A percentile compares a stretch with the other conserved stretches of the same genome.
Conservation (phyloP, 2,888 invertebrate species). For the Pollenia labialis region DNA sequence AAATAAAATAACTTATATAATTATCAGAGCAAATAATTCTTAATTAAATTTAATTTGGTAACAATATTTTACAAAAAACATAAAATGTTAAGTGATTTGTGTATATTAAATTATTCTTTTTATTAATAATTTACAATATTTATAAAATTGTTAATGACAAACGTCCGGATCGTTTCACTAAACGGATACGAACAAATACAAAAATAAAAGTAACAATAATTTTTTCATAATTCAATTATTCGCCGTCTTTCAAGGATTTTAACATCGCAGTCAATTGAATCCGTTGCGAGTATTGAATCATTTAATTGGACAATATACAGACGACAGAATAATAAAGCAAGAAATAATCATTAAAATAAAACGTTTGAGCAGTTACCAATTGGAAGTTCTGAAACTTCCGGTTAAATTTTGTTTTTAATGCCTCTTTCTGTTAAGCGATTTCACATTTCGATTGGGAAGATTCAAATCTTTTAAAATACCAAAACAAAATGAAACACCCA, state of each 20-base stretch:
- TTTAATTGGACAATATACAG: slow-evolving; percentile 33
- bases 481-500: slow-evolving; percentile 14
- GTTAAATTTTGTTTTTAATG: slow-evolving; percentile 20
- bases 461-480: slow-evolving; percentile 42
- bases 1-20: too few species aligned
- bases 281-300: slow-evolving; percentile 1
- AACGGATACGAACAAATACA: not conserved
- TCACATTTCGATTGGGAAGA: slow-evolving; percentile 36
- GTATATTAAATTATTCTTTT: not conserved
- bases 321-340: slow-evolving; percentile 32
- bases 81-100: not conserved
- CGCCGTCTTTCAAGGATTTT: not conserved
- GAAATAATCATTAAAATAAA: slow-evolving; percentile 64
- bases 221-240: slow-evolving; percentile 23
- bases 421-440: slow-evolving; percentile 32
- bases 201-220: not conserved
- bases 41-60: not conserved
- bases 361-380: slow-evolving; percentile 62
- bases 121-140: not conserved
- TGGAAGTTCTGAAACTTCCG: slow-evolving; percentile 62
- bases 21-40: not conserved
- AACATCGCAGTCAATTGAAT: not conserved
- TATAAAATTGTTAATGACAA: not conserved
- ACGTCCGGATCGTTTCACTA: not conserved
- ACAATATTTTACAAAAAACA: too few species aligned